Evolutionary conservation across 2,113 vertebrate species (phyloP).

Genomic region (Cyanocitta stelleri): DNA sequence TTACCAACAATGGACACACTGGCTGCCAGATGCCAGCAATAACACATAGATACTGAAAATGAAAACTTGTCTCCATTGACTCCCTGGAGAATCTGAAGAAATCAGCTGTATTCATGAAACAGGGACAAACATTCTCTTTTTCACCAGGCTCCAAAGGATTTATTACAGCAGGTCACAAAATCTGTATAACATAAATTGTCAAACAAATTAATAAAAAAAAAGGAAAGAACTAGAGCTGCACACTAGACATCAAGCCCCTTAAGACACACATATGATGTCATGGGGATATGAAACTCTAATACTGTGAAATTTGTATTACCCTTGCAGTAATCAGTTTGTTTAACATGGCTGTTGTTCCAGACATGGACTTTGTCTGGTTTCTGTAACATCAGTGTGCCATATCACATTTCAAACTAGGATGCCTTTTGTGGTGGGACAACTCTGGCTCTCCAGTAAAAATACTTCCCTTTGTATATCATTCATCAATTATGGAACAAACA

Average conservation of each 20-base stretch:
- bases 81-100: not conserved
- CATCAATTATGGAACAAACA: not conserved
- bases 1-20: not conserved
- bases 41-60: not conserved
- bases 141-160: not conserved
- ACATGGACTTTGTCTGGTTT: not conserved
- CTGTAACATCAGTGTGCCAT: not conserved
- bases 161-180: not conserved
- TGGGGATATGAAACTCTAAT: not conserved
- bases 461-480: not conserved
- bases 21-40: not conserved
- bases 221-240: not conserved
- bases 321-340: not conserved
- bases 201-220: constrained; percentile 8
- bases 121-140: not conserved
- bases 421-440: not conserved
- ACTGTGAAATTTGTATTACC: not conserved
- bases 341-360: not conserved
- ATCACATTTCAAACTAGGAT: not conserved
- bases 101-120: not conserved
- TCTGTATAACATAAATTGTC: not conserved
- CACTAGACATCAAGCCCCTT: not conserved
- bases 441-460: not conserved
- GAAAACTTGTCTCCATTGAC: not conserved
- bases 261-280: not conserved